Conservation (phyloP, 2,797 vertebrate species). For the Falco columbarius region DNA sequence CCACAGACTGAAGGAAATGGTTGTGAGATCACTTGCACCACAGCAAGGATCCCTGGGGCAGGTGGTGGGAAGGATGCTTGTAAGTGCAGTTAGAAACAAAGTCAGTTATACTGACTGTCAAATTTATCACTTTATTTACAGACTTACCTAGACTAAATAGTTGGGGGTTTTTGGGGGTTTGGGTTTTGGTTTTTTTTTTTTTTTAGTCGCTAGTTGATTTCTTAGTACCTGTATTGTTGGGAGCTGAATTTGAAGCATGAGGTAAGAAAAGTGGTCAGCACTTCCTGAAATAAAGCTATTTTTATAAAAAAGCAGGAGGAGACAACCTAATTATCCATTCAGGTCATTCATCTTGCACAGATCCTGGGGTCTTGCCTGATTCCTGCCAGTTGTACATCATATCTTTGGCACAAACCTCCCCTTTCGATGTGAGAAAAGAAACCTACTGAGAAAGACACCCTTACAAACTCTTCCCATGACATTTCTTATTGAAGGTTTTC, state of each 20-base stretch:
- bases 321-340: background rate
- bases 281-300: background rate
- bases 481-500: background rate
- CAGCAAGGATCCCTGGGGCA: constrained; percentile 1
- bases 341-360: background rate
- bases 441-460: background rate
- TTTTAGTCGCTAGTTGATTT: background rate
- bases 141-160: background rate
- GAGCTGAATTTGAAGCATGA: background rate
- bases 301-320: background rate
- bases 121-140: constrained; percentile 18
- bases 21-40: constrained; percentile 3
- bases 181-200: background rate
- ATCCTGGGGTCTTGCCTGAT: background rate
- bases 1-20: constrained; percentile 22
- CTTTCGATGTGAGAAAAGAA: background rate
- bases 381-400: background rate
- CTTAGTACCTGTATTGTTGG: background rate
- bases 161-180: background rate
- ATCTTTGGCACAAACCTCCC: background rate
- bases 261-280: background rate
- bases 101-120: background rate
- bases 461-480: background rate
- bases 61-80: background rate
- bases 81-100: background rate